Evolutionary conservation across 2,888 invertebrate genomes (phyloP), one percentile per base, ranked within the genome.

Genomic region (Sicus ferrugineus): DNA sequence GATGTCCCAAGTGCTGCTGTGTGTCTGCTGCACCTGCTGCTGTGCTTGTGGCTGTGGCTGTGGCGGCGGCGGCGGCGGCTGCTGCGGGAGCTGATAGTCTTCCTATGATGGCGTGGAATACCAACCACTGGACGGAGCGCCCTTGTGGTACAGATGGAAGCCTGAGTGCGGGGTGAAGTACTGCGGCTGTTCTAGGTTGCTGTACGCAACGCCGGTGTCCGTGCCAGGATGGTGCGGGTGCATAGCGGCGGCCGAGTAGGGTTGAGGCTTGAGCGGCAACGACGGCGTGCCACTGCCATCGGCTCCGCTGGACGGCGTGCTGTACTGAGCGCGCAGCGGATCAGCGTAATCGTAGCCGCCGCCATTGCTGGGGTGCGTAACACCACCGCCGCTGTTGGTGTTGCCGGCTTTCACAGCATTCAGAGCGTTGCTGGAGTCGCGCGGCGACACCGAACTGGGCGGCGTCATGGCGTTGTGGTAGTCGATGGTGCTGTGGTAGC

Each of bases 391-490:
- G 6, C 19, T 21, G 5, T 4, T 23, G 69, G 68, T 73, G 16
- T 42, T 23, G 68, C 74, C n/a, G 56, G 75, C 77, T 50, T 77
- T 87, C 83, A 86, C 75, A 71, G 86, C 81, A 73, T 83, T 82
- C 46, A 79, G 74, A 73, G 87, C 78, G 83, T 93, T 82, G 88
- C 89, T 83, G 87, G 90, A 95, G 80, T 97, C 97, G 72, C 96
- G 89, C 0, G 97, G 97, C 5, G 97, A 97, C 1, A 97, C 97
- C 3, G 97, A 97, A n/a, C 96, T 95, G 65, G 97, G 97, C 66
- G 97, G 97, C 4, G 97, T 97, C 94, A 97, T 97, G 61, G 95
- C 95, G 50, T 95, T 93, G 84, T 96, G 96, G 79, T 95, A 95
- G 80, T 94, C 94, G 74, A 92, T 92, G 70, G 88, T 87, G 75